Base-by-base conservation (phyloP, 2,113 vertebrate species). In the Corythornis cristatus region DNA sequence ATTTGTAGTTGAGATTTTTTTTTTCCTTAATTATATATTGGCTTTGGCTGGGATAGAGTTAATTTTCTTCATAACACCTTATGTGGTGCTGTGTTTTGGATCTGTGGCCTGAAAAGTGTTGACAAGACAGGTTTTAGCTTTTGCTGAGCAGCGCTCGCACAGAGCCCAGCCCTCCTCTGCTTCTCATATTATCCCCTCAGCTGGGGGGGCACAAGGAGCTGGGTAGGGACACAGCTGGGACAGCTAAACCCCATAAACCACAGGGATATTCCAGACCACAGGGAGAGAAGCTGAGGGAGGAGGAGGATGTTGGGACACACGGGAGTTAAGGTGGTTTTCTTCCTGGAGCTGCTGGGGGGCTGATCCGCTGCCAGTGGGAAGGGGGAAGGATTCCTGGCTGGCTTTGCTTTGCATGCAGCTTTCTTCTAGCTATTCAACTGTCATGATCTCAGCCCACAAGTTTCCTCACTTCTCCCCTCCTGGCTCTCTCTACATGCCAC, bases 271-370 rank as follows among this genome's bases (percentile, higher is more conserved):
- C 62, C 45, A 35, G 1, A 25, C 12, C 29, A 5, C 18, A 5
- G 1, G 19, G 15, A 46, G 29, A 2, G 33, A 12, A 57, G 42
- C n/a, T 37, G 11, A 15, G 31, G 31, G 29, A 33, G 25, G 5
- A n/a, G 42, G 1, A 46, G 17, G 4, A 28, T 5, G 3, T 20
- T 3, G 21, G 22, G 48, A 23, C 2, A 31, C 1, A 1, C 10
- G 0, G 2, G 22, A 23, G 12, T 6, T 4, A 62, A 3, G 4
- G 8, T 0, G 0, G 33, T 70, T 42, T 15, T 31, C 68, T 60
- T n/a, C n/a, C 29, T 25, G 7, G 46, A 28, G 20, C 3, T 22
- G 22, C 40, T 8, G 31, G 60, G 1, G 25, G 31, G 68, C 50
- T 35, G 50, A 48, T 11, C 42, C 6, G 12, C 33, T 21, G 33